phyloP scores from a whole-genome alignment of 2,113 vertebrate species.

The Rousettus leschenaultii region DNA sequence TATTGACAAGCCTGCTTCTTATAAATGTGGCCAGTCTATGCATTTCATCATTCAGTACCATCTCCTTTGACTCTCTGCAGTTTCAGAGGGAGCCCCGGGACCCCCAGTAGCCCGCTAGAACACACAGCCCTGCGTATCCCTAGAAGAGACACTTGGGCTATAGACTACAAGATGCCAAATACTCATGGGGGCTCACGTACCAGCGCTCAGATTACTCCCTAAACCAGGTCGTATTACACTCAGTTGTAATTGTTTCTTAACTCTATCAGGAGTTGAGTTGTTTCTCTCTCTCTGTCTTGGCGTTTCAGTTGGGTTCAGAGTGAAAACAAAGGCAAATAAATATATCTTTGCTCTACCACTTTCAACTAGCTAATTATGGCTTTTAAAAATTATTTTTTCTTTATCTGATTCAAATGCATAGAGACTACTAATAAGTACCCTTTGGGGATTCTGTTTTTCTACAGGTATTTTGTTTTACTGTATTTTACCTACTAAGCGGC shows the following conservation, averaged over 20 bases:
- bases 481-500: slow-evolving; percentile 87
- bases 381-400: neutral
- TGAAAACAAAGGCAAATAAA: neutral
- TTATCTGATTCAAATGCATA: neutral
- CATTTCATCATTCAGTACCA: neutral
- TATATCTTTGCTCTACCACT: neutral
- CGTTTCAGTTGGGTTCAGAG: slow-evolving; percentile 6
- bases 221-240: neutral
- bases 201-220: neutral
- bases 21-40: neutral
- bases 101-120: neutral
- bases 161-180: neutral
- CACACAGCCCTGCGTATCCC: neutral
- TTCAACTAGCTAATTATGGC: neutral
- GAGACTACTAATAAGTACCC: neutral
- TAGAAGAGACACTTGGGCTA: neutral
- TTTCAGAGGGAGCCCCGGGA: neutral
- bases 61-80: neutral
- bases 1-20: neutral
- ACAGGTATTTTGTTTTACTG: slow-evolving; percentile 95
- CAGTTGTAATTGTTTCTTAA: neutral
- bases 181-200: neutral
- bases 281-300: neutral
- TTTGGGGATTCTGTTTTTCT: slow-evolving; percentile 51
- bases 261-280: neutral